Conservation (phyloP, 2,113 vertebrate species). For the Psilopsiagon aymara region DNA sequence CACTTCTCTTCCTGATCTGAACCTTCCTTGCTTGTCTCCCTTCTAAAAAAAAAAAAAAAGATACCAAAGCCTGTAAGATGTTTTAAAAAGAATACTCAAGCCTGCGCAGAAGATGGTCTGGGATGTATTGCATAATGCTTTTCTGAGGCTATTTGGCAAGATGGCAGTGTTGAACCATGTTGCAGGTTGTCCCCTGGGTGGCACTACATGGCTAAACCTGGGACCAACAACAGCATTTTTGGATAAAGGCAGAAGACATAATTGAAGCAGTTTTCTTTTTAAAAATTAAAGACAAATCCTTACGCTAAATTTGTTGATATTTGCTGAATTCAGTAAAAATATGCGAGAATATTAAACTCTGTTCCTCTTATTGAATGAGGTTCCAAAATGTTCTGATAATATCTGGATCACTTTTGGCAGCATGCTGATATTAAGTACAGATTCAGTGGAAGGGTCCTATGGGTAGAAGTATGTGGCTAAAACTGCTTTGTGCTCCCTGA, state of each 20-base stretch:
- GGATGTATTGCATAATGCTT: constrained; percentile 32
- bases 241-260: constrained; percentile 11
- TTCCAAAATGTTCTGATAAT: constrained; percentile 4
- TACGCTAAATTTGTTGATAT: constrained; percentile 9
- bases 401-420: constrained; percentile 37
- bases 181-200: constrained; percentile 77
- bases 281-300: constrained; percentile 10
- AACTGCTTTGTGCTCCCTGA: constrained; percentile 44
- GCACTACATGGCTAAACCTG: constrained; percentile 74
- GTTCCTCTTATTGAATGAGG: background rate
- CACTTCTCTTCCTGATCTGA: background rate
- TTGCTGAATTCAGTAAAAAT: constrained; percentile 22
- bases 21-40: background rate
- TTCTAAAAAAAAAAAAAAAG: constrained; percentile 32
- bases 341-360: background rate
- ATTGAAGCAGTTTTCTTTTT: constrained; percentile 26
- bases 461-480: constrained; percentile 44
- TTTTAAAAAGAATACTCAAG: constrained; percentile 18
- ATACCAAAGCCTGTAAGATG: constrained; percentile 3
- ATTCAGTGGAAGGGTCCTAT: constrained; percentile 16
- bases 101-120: background rate
- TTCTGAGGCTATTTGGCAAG: constrained; percentile 55
- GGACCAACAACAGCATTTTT: constrained; percentile 48
- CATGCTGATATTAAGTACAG: background rate
- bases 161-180: constrained; percentile 46